Percentiles rank a stretch among this genome's conserved stretches.
Conservation (phyloP, 2,888 invertebrate genomes). For the Melinaea menophilus region DNA sequence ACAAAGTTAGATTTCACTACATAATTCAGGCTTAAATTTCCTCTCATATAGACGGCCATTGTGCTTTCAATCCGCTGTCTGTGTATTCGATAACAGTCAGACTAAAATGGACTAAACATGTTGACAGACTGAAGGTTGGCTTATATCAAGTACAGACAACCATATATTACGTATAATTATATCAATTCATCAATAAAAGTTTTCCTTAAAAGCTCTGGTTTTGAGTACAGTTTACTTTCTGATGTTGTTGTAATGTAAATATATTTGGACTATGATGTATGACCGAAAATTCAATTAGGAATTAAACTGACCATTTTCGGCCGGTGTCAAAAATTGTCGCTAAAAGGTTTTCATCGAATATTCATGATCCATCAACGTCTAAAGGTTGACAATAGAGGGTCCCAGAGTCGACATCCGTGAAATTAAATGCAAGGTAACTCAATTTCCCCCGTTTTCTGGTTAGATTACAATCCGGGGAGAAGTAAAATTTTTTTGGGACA, state of each 20-base stretch:
- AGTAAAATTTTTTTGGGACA: conserved; percentile 48
- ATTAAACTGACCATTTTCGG: neutral
- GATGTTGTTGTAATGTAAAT: no score
- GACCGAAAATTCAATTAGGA: neutral
- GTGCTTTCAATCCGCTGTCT: conserved; percentile 30
- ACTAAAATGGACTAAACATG: conserved; percentile 51
- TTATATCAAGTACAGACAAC: conserved; percentile 1
- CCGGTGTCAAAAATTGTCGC: conserved; percentile 2
- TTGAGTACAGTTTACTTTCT: no score
- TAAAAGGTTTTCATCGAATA: conserved; percentile 20
- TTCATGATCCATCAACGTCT: conserved; percentile 21
- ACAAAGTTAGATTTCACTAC: conserved; percentile 18
- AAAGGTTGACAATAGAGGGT: conserved; percentile 39
- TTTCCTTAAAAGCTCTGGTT: no score
- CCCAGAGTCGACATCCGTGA: conserved; percentile 40
- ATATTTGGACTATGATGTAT: no score
- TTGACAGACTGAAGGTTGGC: conserved; percentile 27
- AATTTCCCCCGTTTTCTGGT: conserved; percentile 54
- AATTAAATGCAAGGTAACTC: conserved; percentile 52
- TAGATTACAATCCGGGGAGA: conserved; percentile 44
- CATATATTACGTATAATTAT: conserved; percentile 1
- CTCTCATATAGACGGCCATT: conserved; percentile 34
- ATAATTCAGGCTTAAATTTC: conserved; percentile 23
- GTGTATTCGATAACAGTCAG: conserved; percentile 50
- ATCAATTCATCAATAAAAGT: neutral